phyloP scores from a whole-genome alignment of 2,797 vertebrate genomes.

The Carapus acus region DNA sequence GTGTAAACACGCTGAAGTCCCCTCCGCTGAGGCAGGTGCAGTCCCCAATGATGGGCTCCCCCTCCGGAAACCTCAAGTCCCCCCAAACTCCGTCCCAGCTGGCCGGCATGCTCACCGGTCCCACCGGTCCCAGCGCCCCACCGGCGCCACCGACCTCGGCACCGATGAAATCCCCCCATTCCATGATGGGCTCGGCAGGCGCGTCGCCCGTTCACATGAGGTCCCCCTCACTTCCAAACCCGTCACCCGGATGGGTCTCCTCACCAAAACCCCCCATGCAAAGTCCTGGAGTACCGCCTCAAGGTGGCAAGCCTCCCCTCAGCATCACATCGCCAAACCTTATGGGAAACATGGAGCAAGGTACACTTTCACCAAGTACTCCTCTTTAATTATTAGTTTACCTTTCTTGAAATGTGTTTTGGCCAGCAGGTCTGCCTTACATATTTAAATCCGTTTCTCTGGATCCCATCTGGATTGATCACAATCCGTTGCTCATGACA shows the following conservation, averaged over 20 bases:
- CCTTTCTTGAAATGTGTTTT: background rate
- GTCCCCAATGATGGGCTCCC: constrained; percentile 98
- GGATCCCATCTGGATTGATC: no score
- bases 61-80: constrained; percentile 97
- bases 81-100: constrained; percentile 98
- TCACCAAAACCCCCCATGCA: constrained; percentile 98
- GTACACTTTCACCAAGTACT: constrained; percentile 63
- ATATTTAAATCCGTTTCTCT: no score
- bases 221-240: constrained; percentile 96
- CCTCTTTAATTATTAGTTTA: background rate
- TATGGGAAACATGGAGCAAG: constrained; percentile 90
- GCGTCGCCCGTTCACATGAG: constrained; percentile 99
- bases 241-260: constrained; percentile 96
- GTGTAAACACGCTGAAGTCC: constrained; percentile 93
- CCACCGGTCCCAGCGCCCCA: constrained; percentile 81
- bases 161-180: constrained; percentile 96
- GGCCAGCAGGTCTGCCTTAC: no score
- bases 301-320: constrained; percentile 87
- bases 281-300: constrained; percentile 93
- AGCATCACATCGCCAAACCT: constrained; percentile 96
- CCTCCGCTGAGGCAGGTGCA: constrained; percentile 97
- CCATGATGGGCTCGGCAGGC: constrained; percentile 97
- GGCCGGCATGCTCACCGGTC: constrained; percentile 92
- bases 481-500: no score
- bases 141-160: constrained; percentile 84